phyloP scores from a whole-genome alignment of 2,113 vertebrate species.

The Crotalus horridus region DNA sequence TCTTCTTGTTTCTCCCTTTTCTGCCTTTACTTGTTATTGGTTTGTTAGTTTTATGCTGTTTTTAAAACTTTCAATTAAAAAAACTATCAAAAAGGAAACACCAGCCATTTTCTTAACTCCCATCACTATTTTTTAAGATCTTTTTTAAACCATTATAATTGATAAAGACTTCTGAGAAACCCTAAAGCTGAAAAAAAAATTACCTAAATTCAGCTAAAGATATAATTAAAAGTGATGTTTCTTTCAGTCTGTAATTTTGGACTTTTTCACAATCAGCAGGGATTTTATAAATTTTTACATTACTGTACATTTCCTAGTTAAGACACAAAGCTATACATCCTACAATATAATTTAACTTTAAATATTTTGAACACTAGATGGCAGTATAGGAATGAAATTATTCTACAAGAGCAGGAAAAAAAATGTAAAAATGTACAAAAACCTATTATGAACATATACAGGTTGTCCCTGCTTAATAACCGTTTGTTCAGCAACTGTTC shows the following conservation, averaged over 20 bases:
- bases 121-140: background rate
- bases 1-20: background rate
- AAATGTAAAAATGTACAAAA: background rate
- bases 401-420: background rate
- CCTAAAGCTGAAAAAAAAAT: background rate
- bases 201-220: background rate
- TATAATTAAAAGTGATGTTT: background rate
- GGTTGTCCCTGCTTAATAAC: background rate
- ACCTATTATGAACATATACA: background rate
- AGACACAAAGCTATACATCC: too few relatives aligned
- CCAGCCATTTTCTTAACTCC: background rate
- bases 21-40: background rate
- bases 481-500: background rate
- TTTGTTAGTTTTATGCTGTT: background rate
- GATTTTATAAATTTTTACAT: background rate
- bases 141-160: background rate
- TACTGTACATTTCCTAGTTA: background rate
- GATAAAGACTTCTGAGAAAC: background rate
- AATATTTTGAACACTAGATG: conserved; percentile 63
- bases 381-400: conserved; percentile 61
- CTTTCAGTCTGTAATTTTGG: background rate
- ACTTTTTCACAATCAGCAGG: background rate
- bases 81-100: background rate
- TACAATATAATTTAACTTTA: background rate
- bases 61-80: background rate